Evolutionary conservation across 2,888 invertebrate species (phyloP).

Genomic region (Morpho deidamia): DNA sequence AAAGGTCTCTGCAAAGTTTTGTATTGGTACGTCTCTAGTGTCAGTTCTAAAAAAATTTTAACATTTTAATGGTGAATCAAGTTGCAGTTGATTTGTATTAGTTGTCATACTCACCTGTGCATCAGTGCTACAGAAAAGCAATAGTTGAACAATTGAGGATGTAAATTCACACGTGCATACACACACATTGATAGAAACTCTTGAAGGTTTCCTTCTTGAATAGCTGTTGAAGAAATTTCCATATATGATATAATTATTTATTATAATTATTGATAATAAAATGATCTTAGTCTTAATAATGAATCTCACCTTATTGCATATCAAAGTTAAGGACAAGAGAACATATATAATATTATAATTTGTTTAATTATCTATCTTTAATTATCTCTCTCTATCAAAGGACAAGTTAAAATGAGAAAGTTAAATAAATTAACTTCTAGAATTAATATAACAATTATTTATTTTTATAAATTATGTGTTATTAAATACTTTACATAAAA

Average conservation of each 20-base stretch:
- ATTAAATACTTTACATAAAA: conserved; percentile 74
- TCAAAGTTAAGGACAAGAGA: too few species aligned
- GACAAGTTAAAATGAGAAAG: too few species aligned
- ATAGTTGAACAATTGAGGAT: conserved; percentile 90
- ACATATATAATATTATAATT: too few species aligned
- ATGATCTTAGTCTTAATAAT: too few species aligned
- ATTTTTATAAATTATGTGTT: too few species aligned
- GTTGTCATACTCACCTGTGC: conserved; percentile 72
- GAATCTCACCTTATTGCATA: too few species aligned
- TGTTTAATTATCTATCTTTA: too few species aligned
- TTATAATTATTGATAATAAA: neutral
- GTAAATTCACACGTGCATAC: conserved; percentile 85
- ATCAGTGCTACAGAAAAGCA: conserved; percentile 86
- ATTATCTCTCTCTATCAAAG: too few species aligned
- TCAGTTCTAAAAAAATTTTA: conserved; percentile 53
- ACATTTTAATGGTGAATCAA: too few species aligned
- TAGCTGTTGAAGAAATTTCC: conserved; percentile 36
- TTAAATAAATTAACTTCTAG: too few species aligned
- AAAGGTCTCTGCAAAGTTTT: conserved; percentile 81
- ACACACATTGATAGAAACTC: conserved; percentile 84
- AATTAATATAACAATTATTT: too few species aligned
- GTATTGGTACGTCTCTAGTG: conserved; percentile 77
- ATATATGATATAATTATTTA: conserved; percentile 5
- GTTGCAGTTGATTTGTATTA: too few species aligned
- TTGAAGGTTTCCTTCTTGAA: conserved; percentile 68